Evolutionary conservation across 2,888 invertebrate genomes (phyloP), one percentile per base, ranked within the genome.

Genomic region (Calliphora vomitoria): DNA sequence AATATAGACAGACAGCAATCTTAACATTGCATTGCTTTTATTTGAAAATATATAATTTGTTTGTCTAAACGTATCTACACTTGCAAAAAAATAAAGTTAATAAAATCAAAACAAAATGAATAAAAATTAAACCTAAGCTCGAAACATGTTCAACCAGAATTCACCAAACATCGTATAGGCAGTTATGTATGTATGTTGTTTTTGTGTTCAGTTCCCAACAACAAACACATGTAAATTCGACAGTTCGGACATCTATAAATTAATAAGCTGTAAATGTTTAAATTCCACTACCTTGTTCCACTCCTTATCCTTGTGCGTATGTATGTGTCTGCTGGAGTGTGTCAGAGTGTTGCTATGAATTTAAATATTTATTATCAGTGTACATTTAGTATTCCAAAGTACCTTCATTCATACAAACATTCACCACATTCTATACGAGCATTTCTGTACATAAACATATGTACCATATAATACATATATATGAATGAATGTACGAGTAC

Each of bases 341-440:
- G 8, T 5, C 4, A 41, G 41, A 18, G 35, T 38, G 4, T 62
- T 38, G 3, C 4, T n/a, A n/a, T n/a, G 35, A 15, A 62, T 62
- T 62, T 62, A 62, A 62, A 35, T 38, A 64, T 64, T 64, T 64
- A 64, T 64, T 64, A 18, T 38, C 62, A 64, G 38, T 64, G 62
- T 64, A 38, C 10, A n/a, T 62, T 38, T 62, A 10, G 15, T 62
- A 35, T 31, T 35, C 35, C 10, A 38, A n/a, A n/a, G 10, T 38
- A 64, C n/a, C 15, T 60, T 6, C 44, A 44, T 44, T 8, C 11
- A 44, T 44, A 10, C 44, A 44, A 13, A 44, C 44, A 11, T 13
- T 4, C 10, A 4, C n/a, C n/a, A n/a, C 4, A 38, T 64, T 64
- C 38, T 38, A 38, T 38, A 10, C 13, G 4, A 38, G n/a, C n/a